Base-by-base conservation (phyloP, 2,113 vertebrate species). In the Ondatra zibethicus region DNA sequence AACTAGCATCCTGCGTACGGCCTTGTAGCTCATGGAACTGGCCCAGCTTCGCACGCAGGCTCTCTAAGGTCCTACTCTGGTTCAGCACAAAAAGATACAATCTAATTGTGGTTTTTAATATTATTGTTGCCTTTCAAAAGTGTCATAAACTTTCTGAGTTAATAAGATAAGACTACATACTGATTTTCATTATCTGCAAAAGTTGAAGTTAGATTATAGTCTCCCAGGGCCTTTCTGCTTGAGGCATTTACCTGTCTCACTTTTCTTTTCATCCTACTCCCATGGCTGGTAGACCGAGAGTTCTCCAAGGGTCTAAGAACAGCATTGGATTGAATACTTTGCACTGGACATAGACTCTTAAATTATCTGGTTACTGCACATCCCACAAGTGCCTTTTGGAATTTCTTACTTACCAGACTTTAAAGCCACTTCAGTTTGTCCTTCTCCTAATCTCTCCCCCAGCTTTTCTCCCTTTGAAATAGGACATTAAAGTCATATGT, bases 181-280 rank as follows among this genome's bases (percentile, higher is more conserved):
- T 92, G 39, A 52, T 84, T 96, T 96, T 73, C 90, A 92, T 97
- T 96, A 78, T 87, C 90, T 92, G 39, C n/a, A 81, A 11, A 93
- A 82, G 3, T 65, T 78, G 45, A 88, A 90, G 33, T 47, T 45
- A 58, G 45, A 84, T 66, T 82, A 61, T 84, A 84, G 29, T 95
- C n/a, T 10, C 45, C 33, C 45, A 52, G 12, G 31, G 29, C 50
- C 75, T 73, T 66, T 72, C 52, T 93, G 27, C 91, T 52, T 84
- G 70, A 23, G 68, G 65, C 77, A 36, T 82, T 94, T 73, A 77
- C 39, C 29, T 75, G 4, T 7, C 29, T 25, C n/a, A 21, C 33
- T 31, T 36, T 86, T 63, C 75, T 84, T 72, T 94, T 90, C n/a
- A 47, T 84, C 29, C 21, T n/a, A 31, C 21, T 63, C 39, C 55